Base-by-base conservation (phyloP, 2,113 vertebrate species). In the Noturus placidus region DNA sequence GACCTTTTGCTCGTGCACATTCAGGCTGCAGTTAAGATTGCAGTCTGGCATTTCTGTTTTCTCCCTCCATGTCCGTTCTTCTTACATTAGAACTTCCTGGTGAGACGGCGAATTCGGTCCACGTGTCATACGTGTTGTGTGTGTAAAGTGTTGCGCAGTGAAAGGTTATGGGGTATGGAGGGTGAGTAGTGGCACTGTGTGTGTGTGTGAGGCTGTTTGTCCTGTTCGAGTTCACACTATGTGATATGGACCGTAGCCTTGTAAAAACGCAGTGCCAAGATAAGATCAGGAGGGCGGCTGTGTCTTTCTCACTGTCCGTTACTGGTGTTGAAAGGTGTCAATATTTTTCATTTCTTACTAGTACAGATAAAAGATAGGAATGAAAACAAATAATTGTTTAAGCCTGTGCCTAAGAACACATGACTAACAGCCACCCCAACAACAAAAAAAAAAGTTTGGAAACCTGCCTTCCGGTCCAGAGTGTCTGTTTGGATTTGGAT, bases 161-260 rank as follows among this genome's bases (percentile, higher is more conserved):
- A 76, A 52, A 52, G 42, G 56, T 76, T 83, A 87, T 38, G 27
- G 14, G 35, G 25, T 14, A 59, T 14, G 25, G 10, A 76, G 69
- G 2, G 46, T 67, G 87, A n/a, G 56, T 63, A 30, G 56, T 30
- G 67, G n/a, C 69, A 67, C 50, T 14, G 25, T 30, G 56, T 77
- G 65, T 84, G 74, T n/a, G 67, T 67, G 74, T 38, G 78, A n/a
- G 78, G 70, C 63, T 11, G 79, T 69, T 88, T 19, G 83, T 89
- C 83, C 50, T 80, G 61, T 86, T 88, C 86, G 76, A 87, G 82
- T 87, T 89, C 86, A 52, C 86, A 56, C 82, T 63, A 65, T 54
- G 17, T 61, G 70, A 90, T 82, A 65, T 83, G 83, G 20, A 54
- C 69, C 22, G 78, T 59, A 13, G 42, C 70, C 70, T n/a, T 74